A percentile compares a stretch with the other conserved stretches of the same genome.
Evolutionary conservation across 92 coral and sea anemone genomes (phyloP).

Genomic region (Epizoanthus rinbou): DNA sequence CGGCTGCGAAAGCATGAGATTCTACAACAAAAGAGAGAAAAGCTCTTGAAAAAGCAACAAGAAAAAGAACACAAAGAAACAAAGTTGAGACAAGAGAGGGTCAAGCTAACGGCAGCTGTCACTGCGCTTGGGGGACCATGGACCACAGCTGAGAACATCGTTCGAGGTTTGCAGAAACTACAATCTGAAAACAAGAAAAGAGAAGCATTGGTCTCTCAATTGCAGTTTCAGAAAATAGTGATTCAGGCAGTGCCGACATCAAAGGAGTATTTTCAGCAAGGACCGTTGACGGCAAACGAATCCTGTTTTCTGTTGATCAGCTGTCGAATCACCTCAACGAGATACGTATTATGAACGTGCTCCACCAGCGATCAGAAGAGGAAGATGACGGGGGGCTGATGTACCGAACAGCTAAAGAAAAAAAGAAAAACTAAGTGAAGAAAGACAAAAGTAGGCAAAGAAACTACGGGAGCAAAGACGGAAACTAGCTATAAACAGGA

Average conservation of each 20-base stretch:
- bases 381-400: background rate
- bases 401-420: background rate
- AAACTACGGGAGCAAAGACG: constrained; percentile 23
- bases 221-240: constrained; percentile 31
- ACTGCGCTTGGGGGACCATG: constrained; percentile 52
- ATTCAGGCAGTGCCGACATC: constrained; percentile 21
- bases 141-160: too few species aligned
- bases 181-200: constrained; percentile 39
- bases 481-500: constrained; percentile 9
- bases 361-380: constrained; percentile 7
- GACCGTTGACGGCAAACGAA: constrained; percentile 18
- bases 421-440: constrained; percentile 15
- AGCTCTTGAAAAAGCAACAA: constrained; percentile 42
- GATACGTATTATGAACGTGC: background rate
- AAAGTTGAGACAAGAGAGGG: constrained; percentile 39
- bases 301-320: constrained; percentile 45
- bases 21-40: constrained; percentile 43
- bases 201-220: constrained; percentile 42
- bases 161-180: background rate
- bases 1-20: constrained; percentile 40
- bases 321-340: constrained; percentile 14
- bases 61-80: constrained; percentile 43
- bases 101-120: constrained; percentile 23
- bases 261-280: constrained; percentile 49
- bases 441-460: constrained; percentile 5